Conservation (phyloP, 1,140 invertebrate species). For the Acromyrmex echinatior region DNA sequence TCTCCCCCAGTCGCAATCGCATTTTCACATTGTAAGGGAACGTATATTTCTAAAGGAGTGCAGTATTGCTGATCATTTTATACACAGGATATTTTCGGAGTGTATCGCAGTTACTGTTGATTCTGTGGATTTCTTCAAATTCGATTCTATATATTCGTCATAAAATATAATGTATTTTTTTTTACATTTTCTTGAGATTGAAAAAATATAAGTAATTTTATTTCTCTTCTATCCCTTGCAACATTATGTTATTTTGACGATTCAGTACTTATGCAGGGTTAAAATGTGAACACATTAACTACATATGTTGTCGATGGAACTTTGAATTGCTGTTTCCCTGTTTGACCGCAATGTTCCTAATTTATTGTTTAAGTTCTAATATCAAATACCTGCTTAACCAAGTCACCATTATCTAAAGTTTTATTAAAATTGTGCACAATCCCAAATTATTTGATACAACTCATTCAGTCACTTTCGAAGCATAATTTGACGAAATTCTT, state of each 20-base stretch:
- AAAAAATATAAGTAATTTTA: background rate
- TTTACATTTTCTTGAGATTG: background rate
- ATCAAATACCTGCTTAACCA: background rate
- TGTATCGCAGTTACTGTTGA: background rate
- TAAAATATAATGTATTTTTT: background rate
- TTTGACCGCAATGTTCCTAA: conserved; percentile 17
- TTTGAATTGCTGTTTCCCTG: conserved; percentile 31
- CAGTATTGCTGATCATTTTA: conserved; percentile 33
- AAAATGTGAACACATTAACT: conserved; percentile 30
- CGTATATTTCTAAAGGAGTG: conserved; percentile 27
- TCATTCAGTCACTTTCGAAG: background rate
- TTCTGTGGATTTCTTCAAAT: background rate
- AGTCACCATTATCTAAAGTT: conserved; percentile 9
- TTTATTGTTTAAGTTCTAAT: conserved; percentile 34
- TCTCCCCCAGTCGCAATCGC: background rate
- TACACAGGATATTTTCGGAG: background rate
- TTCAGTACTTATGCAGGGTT: background rate
- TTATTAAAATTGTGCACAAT: background rate
- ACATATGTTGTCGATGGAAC: conserved; percentile 20
- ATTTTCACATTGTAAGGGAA: conserved; percentile 19
- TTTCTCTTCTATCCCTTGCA: no score
- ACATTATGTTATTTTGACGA: background rate
- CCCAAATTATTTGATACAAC: background rate
- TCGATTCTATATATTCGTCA: background rate
- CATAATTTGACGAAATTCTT: background rate